Percentiles rank a stretch among this genome's conserved stretches.
phyloP scores from a whole-genome alignment of 2,113 vertebrate species.

The Aleadryas rufinucha region DNA sequence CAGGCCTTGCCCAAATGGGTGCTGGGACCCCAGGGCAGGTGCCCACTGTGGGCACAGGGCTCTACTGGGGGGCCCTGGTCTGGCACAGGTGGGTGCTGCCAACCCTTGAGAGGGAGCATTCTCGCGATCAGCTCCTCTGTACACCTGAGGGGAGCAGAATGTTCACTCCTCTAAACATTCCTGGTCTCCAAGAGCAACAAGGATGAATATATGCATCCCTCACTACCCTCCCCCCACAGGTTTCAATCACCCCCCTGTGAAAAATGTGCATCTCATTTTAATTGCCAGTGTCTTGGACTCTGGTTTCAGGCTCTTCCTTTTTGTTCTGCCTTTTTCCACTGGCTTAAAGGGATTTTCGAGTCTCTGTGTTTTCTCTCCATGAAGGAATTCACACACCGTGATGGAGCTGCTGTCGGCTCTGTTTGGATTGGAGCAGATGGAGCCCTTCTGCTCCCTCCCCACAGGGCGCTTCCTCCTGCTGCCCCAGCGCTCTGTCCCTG shows the following conservation, averaged over 20 bases:
- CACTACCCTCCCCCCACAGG: not conserved
- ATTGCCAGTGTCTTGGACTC: not conserved
- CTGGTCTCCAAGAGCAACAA: not conserved
- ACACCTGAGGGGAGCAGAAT: not conserved
- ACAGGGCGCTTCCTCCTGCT: not conserved
- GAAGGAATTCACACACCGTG: not conserved
- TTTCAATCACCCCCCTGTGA: not conserved
- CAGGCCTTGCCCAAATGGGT: not conserved
- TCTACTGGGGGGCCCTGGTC: not conserved
- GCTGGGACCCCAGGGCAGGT: not conserved
- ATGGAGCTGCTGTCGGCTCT: not conserved
- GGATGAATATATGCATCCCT: not conserved
- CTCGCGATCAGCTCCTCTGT: not conserved
- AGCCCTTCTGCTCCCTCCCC: not conserved
- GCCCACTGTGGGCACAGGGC: not conserved
- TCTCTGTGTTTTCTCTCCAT: not conserved
- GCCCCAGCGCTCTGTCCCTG: not conserved
- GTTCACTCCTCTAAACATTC: rapidly evolving
- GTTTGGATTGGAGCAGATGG: not conserved
- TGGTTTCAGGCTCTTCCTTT: not conserved
- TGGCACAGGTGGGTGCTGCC: not conserved
- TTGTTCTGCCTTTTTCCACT: not conserved
- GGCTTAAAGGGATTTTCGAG: not conserved
- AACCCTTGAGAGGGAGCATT: not conserved
- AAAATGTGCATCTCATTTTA: not conserved